Conservation (phyloP, 2,888 invertebrate genomes). For the Nemurella pictetii region DNA sequence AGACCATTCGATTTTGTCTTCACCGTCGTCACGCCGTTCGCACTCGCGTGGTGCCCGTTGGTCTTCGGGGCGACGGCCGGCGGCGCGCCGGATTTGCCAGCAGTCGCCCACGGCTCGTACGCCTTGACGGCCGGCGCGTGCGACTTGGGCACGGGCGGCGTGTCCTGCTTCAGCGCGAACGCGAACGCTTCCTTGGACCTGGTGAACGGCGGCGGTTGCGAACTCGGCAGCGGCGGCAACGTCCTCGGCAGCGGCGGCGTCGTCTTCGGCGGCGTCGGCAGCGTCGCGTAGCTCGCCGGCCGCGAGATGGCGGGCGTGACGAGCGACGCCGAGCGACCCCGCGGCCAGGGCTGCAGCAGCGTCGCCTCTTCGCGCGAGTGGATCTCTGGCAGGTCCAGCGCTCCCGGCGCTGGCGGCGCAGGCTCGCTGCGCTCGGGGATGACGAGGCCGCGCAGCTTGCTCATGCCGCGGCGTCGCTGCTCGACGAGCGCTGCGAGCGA, state of each 20-base stretch:
- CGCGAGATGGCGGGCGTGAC: neutral
- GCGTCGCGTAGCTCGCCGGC: neutral
- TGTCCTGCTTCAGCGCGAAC: neutral
- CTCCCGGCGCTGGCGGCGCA: slow-evolving; percentile 55
- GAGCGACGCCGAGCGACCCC: neutral
- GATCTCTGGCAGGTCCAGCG: slow-evolving; percentile 80
- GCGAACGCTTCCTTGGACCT: neutral
- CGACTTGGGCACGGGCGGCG: neutral
- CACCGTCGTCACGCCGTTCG: neutral
- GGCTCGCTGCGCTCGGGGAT: slow-evolving; percentile 75
- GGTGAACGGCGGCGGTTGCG: neutral
- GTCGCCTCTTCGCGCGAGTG: slow-evolving; percentile 46
- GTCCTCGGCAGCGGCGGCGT: neutral
- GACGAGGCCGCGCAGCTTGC: slow-evolving; percentile 83
- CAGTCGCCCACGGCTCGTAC: neutral
- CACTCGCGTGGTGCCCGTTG: neutral
- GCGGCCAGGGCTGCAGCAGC: neutral
- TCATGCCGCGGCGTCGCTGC: slow-evolving; percentile 78
- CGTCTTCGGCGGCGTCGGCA: slow-evolving; percentile 51
- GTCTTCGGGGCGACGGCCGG: neutral
- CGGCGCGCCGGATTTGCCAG: neutral
- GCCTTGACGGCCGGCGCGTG: neutral
- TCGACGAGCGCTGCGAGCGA: slow-evolving; percentile 77
- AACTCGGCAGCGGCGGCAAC: neutral
- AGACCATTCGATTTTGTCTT: neutral